Conservation (phyloP, 1,140 invertebrate species). For the Spodoptera litura region DNA sequence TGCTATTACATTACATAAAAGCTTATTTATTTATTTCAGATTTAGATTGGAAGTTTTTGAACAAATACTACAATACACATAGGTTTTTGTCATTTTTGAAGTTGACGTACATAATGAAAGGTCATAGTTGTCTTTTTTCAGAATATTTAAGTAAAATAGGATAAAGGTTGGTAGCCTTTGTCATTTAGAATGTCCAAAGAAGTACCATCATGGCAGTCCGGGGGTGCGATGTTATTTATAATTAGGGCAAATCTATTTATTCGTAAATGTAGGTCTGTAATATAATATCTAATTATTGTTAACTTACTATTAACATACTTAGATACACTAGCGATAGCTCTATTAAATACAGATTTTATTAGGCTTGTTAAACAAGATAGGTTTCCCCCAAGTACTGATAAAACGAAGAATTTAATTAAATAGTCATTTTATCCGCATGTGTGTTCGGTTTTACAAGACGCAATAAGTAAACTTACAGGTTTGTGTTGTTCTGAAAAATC, state of each 20-base stretch:
- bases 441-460: background rate
- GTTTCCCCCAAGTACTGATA: background rate
- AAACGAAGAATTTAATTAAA: slow-evolving; percentile 8
- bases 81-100: slow-evolving; percentile 39
- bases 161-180: no score
- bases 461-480: slow-evolving; percentile 67
- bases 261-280: no score
- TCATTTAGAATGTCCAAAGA: no score
- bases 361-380: background rate
- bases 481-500: slow-evolving; percentile 78
- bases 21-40: background rate
- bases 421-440: background rate
- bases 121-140: no score
- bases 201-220: no score
- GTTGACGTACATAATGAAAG: slow-evolving; percentile 17
- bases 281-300: no score
- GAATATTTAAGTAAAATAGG: background rate
- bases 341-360: background rate
- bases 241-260: no score
- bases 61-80: background rate
- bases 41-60: slow-evolving; percentile 11
- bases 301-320: no score
- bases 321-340: no score
- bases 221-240: no score
- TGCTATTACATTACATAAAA: background rate